Base-by-base conservation (phyloP, 2,888 invertebrate species). In the Carpatolechia fugitivella region DNA sequence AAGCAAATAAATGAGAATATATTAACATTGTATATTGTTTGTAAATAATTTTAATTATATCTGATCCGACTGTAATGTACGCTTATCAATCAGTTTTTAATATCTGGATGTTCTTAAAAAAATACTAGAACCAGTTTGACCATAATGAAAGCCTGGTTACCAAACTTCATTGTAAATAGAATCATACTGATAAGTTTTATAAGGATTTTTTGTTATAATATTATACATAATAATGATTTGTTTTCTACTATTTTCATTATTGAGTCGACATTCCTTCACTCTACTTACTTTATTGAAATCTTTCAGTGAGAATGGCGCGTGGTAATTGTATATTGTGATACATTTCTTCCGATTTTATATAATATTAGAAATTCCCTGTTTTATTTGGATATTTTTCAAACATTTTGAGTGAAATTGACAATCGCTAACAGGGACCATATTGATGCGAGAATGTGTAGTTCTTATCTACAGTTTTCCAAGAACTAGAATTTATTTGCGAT, bases 351-450 rank as follows among this genome's bases (percentile, higher is more conserved):
- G 14, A 14, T 29, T 30, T 13, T 30, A 14, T 47, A n/a, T 6
- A 47, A 33, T 3, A n/a, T 24, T n/a, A n/a, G n/a, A 35, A 31
- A 13, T 33, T 14, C 47, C 47, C 47, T 33, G 47, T 7, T 48
- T 31, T 10, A 31, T 47, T 33, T 31, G 14, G 47, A 16, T 18
- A 10, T 31, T 16, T n/a, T 8, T 29, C 13, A 30, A 24, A 24
- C 13, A 20, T 16, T 10, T 14, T 31, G 47, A 48, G 16, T 31
- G 18, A 48, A 29, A 36, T 52, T 48, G 54, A 52, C 47, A 40
- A 47, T 48, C 54, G 41, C 16, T 30, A 61, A 60, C 59, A 61
- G 64, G 64, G 64, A 65, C 64, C 64, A 65, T 59, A 44, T 58
- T 16, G 30, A 46, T 46, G 53, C 56, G 53, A 56, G 54, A 54